These are phyloP conservation scores for Monochamus saltuarius DNA, from an alignment of 1,140 invertebrate species.

Conservation along the genomic window DNA sequence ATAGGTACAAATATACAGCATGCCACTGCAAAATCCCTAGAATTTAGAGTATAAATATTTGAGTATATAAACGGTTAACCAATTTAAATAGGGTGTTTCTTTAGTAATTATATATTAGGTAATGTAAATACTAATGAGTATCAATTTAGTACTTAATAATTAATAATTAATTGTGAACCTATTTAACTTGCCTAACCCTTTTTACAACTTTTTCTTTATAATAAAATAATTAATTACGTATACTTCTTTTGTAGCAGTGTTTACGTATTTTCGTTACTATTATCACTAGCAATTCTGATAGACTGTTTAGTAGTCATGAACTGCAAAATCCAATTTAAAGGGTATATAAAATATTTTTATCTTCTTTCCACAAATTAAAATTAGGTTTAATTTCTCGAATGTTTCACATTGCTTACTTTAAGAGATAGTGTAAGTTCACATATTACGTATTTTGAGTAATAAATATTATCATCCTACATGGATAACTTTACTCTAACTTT, in stretches of 20 bases:
- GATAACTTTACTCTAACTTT: conserved; percentile 51
- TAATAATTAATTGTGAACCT: conserved; percentile 25
- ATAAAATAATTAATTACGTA: conserved; percentile 44
- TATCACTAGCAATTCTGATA: conserved; percentile 40
- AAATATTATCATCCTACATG: conserved; percentile 43
- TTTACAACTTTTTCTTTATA: conserved; percentile 33
- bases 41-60: conserved; percentile 40
- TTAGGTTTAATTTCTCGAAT: conserved; percentile 20
- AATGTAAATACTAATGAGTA: conserved; percentile 9
- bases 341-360: conserved; percentile 43
- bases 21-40: conserved; percentile 37
- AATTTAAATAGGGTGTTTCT: conserved; percentile 31
- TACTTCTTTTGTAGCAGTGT: conserved; percentile 48
- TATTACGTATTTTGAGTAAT: conserved; percentile 36
- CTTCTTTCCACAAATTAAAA: conserved; percentile 26
- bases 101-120: conserved; percentile 6
- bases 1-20: conserved; percentile 53
- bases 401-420: conserved; percentile 22
- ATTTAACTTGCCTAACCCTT: conserved; percentile 40
- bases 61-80: conserved; percentile 29
- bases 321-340: conserved; percentile 32
- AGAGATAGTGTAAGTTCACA: conserved; percentile 9
- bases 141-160: conserved; percentile 8
- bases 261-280: conserved; percentile 47
- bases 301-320: conserved; percentile 12